These are phyloP conservation scores for Anthopleura sola DNA, from an alignment of 64 coral and sea anemone genomes.

Conservation along the genomic window DNA sequence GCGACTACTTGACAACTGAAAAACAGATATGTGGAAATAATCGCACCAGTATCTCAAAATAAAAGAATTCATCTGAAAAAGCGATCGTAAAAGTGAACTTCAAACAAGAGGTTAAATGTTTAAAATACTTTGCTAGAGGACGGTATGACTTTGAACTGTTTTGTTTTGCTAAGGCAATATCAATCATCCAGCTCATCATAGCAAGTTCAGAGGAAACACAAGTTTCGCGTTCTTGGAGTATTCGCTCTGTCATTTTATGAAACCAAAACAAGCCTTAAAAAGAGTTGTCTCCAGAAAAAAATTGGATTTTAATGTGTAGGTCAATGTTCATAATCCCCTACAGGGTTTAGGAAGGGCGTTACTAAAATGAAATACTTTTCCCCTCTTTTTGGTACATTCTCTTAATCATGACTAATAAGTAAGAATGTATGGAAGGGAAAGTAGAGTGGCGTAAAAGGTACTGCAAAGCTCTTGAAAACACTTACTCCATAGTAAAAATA, in stretches of 20 bases:
- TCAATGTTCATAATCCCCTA: not conserved
- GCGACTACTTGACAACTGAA: slow-evolving; percentile 8
- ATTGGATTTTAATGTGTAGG: not conserved
- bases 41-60: not conserved
- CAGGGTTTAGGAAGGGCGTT: not conserved
- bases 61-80: not conserved
- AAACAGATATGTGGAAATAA: not conserved
- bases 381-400: not conserved
- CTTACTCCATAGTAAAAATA: not conserved
- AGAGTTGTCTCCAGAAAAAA: not conserved
- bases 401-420: not conserved
- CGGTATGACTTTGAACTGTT: not conserved
- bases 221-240: not conserved
- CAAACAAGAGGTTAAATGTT: not conserved
- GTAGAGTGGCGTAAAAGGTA: not conserved
- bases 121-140: not conserved
- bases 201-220: not conserved
- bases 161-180: slow-evolving; percentile 9
- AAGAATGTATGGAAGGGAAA: not conserved
- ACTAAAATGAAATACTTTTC: not conserved
- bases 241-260: not conserved
- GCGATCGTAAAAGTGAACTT: not conserved
- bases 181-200: slow-evolving; percentile 1
- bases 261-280: not conserved
- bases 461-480: not conserved